phyloP scores from a whole-genome alignment of 2,113 vertebrate species.

The Romanogobio albipinnatus region DNA sequence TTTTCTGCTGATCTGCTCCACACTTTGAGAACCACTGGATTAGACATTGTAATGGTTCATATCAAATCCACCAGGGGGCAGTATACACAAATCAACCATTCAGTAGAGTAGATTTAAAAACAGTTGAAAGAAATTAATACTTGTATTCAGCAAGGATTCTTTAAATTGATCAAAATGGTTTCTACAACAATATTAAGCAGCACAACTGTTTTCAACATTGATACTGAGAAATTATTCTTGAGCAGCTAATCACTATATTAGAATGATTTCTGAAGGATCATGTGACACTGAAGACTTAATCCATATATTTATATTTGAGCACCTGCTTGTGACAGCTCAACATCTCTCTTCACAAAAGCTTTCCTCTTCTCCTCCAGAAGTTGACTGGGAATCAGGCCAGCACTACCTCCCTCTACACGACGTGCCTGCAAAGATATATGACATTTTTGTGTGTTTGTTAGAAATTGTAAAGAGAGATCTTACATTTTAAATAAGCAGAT shows the following conservation, averaged over 20 bases:
- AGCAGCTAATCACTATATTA: not conserved
- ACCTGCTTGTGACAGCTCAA: constrained; percentile 84
- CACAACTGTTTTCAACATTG: no score
- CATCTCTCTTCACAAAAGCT: constrained; percentile 90
- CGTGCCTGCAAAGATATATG: constrained; percentile 77
- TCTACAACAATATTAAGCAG: no score
- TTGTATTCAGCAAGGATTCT: not conserved
- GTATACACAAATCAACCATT: constrained; percentile 25
- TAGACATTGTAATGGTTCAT: not conserved
- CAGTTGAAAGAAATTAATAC: not conserved
- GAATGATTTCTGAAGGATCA: not conserved
- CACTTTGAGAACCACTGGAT: not conserved
- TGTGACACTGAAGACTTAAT: not conserved
- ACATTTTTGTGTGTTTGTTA: not conserved
- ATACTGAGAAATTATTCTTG: no score
- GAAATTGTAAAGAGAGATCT: not conserved
- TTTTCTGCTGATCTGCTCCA: no score
- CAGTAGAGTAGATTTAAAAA: not conserved
- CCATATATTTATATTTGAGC: constrained; percentile 1
- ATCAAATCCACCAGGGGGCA: constrained; percentile 50
- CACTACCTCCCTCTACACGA: constrained; percentile 89
- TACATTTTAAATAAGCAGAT: not conserved
- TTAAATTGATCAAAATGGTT: not conserved
- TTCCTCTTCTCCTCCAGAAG: constrained; percentile 95
- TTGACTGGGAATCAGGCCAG: constrained; percentile 94